phyloP scores from a whole-genome alignment of 2,888 invertebrate genomes.

The Drosophila formosana region DNA sequence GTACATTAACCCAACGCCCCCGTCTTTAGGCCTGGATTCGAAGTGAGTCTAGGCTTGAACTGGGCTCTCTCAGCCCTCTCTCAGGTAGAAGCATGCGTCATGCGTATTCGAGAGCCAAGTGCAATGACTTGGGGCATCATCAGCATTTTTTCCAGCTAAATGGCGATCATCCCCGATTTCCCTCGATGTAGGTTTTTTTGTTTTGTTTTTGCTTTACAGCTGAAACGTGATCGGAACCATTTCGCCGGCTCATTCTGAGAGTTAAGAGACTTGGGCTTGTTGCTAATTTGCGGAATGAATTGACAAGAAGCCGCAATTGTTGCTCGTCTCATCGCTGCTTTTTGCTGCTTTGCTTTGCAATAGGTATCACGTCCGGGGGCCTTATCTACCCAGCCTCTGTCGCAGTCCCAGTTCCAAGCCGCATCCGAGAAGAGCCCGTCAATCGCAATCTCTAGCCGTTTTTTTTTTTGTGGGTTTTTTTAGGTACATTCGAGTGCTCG shows the following conservation, averaged over 20 bases:
- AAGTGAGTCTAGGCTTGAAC: neutral
- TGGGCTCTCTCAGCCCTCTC: neutral
- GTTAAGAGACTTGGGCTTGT: slow-evolving; percentile 13
- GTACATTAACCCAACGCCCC: slow-evolving; percentile 9
- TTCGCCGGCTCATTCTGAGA: slow-evolving; percentile 2
- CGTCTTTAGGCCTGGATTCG: neutral
- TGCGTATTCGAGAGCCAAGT: slow-evolving; percentile 16
- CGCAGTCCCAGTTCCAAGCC: neutral
- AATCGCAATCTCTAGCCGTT: slow-evolving; percentile 7
- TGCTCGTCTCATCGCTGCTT: slow-evolving; percentile 9
- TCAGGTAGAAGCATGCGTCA: neutral
- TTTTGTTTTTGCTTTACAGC: slow-evolving; percentile 27
- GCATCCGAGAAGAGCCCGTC: neutral
- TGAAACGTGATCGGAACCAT: slow-evolving; percentile 57
- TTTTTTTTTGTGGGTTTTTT: neutral
- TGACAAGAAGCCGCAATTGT: slow-evolving; percentile 20
- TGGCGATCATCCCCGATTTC: slow-evolving; percentile 12
- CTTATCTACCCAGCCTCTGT: slow-evolving; percentile 30
- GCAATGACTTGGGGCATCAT: slow-evolving; percentile 53
- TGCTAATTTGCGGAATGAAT: slow-evolving; percentile 19
- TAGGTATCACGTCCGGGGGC: slow-evolving; percentile 43
- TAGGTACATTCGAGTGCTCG: slow-evolving; percentile 6
- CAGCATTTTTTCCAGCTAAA: slow-evolving; percentile 10
- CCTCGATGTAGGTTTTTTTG: slow-evolving; percentile 8
- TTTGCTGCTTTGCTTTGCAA: neutral